phyloP scores from a whole-genome alignment of 2,888 invertebrate species.

The Macrophya annulata region DNA sequence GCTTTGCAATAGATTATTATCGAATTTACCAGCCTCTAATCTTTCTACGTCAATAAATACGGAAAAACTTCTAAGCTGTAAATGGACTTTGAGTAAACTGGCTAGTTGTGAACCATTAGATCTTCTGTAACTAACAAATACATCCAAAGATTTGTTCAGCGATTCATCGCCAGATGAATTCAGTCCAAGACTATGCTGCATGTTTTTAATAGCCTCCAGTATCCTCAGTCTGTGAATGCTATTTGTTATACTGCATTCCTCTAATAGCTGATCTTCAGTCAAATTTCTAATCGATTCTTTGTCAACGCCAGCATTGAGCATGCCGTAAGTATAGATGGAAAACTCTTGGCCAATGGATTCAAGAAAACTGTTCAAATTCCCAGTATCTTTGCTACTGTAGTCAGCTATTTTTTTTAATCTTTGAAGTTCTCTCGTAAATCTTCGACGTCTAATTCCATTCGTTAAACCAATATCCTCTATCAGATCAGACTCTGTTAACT shows the following conservation, averaged over 20 bases:
- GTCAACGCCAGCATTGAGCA: conserved; percentile 97
- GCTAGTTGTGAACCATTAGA: conserved; percentile 99
- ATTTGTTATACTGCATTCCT: conserved; percentile 95
- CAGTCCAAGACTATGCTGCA: conserved; percentile 73
- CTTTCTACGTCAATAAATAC: conserved; percentile 99
- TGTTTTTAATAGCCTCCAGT: conserved; percentile 90
- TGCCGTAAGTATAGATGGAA: conserved; percentile 97
- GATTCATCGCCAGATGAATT: conserved; percentile 83
- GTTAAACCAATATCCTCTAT: conserved; percentile 95
- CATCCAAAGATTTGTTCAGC: conserved; percentile 95
- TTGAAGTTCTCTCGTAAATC: conserved; percentile 95
- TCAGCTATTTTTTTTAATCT: conserved; percentile 97
- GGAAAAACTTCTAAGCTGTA: conserved; percentile 96
- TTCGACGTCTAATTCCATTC: conserved; percentile 96
- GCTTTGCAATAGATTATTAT: conserved; percentile 97
- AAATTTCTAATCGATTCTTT: conserved; percentile 92
- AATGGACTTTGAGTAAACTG: conserved; percentile 96
- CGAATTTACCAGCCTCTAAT: conserved; percentile 99
- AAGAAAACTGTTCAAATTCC: conserved; percentile 94
- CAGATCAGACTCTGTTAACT: conserved; percentile 95
- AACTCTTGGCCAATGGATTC: conserved; percentile 93
- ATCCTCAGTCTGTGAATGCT: conserved; percentile 97
- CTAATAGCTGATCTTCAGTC: conserved; percentile 94
- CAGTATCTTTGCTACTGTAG: conserved; percentile 95
- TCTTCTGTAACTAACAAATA: conserved; percentile 98